phyloP scores from a whole-genome alignment of 2,797 vertebrate genomes.

The Coccyzus lansbergi region DNA sequence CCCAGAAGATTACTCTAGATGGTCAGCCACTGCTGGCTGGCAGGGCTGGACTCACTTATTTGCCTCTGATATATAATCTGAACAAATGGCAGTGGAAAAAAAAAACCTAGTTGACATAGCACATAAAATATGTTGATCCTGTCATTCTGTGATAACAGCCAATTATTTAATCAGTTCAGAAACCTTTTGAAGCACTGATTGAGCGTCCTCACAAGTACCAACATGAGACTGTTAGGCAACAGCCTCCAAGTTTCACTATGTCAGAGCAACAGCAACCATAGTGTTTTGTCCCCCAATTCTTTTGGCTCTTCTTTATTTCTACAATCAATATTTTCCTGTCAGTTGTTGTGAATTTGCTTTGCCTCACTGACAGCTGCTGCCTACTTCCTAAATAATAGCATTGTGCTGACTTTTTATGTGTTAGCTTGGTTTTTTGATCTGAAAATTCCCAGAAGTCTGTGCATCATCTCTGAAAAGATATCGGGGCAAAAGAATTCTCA shows the following conservation, averaged over 20 bases:
- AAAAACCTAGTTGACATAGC: not conserved
- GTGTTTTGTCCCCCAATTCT: not conserved
- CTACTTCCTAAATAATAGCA: not conserved
- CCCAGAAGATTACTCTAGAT: not conserved
- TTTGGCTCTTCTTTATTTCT: not conserved
- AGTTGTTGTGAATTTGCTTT: not conserved
- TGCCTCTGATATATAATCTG: not conserved
- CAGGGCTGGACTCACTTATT: fast-evolving
- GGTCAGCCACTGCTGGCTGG: not conserved
- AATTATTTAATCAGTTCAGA: not conserved
- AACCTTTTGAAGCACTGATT: not conserved
- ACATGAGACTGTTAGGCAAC: fast-evolving
- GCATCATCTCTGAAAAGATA: not conserved
- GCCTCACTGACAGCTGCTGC: not conserved
- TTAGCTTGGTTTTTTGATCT: not conserved
- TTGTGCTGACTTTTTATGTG: not conserved
- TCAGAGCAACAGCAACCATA: not conserved
- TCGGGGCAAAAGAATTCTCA: not conserved
- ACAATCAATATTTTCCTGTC: not conserved
- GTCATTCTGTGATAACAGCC: not conserved
- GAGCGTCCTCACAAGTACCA: fast-evolving
- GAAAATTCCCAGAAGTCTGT: not conserved
- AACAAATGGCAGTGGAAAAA: not conserved
- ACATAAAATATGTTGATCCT: not conserved
- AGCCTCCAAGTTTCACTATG: fast-evolving